Conservation (phyloP, 92 coral and sea anemone species). For the Ricordea florida region DNA sequence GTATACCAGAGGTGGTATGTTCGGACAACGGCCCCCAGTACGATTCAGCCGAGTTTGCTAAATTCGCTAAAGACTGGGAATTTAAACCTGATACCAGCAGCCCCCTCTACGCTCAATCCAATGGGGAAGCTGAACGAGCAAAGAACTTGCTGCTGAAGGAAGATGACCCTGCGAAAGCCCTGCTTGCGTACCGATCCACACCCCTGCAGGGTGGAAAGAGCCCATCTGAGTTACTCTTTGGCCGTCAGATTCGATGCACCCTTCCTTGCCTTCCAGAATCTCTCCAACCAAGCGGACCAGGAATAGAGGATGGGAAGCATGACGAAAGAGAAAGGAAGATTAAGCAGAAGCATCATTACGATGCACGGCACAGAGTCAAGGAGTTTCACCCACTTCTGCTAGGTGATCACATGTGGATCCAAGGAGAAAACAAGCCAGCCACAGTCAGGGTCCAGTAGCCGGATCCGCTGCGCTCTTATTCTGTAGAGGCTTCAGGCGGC, state of each 20-base stretch:
- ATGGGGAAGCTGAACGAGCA: slow-evolving; percentile 41
- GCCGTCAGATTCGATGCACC: neutral
- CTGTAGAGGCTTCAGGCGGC: no score
- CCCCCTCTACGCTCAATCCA: slow-evolving; percentile 39
- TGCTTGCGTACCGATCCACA: slow-evolving; percentile 26
- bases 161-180: slow-evolving; percentile 25
- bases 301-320: neutral
- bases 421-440: slow-evolving; percentile 23
- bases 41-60: slow-evolving; percentile 31
- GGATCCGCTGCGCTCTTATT: no score
- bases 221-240: slow-evolving; percentile 45
- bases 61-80: slow-evolving; percentile 60
- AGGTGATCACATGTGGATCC: slow-evolving; percentile 32
- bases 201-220: slow-evolving; percentile 4
- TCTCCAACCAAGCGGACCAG: slow-evolving; percentile 4
- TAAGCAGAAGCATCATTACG: slow-evolving; percentile 1
- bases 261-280: neutral
- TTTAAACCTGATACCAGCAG: slow-evolving; percentile 29
- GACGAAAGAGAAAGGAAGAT: slow-evolving; percentile 1
- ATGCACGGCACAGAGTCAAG: neutral
- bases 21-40: slow-evolving; percentile 58
- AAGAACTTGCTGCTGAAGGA: slow-evolving; percentile 33
- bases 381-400: neutral
- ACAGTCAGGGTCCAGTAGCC: no score
- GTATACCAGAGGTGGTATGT: slow-evolving; percentile 30